Conservation (phyloP, 2,888 invertebrate species). For the Muscina levida region DNA sequence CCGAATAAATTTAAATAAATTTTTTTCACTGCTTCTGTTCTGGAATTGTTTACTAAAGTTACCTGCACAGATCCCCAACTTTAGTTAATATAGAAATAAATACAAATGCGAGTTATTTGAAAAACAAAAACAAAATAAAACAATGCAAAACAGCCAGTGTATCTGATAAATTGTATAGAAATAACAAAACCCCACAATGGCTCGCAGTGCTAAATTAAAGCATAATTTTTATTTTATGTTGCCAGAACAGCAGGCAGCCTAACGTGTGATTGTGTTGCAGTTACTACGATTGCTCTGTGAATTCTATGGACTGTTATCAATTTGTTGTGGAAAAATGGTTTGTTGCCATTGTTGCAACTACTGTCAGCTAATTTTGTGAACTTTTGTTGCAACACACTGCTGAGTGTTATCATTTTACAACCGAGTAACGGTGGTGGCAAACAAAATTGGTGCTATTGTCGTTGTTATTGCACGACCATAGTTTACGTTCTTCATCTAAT, state of each 20-base stretch:
- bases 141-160: no score
- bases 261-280: background rate
- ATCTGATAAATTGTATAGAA: conserved; percentile 15
- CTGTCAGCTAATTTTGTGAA: conserved; percentile 53
- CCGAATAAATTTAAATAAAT: background rate
- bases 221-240: conserved; percentile 43
- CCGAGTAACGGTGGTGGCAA: conserved; percentile 12
- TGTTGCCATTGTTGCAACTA: background rate
- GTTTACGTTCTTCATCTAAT: conserved; percentile 13
- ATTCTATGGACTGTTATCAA: background rate
- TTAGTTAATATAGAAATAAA: conserved; percentile 40
- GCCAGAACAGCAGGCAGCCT: background rate
- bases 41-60: conserved; percentile 37
- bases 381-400: no score
- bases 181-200: background rate
- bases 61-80: conserved; percentile 23
- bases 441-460: background rate
- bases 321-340: conserved; percentile 24
- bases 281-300: no score
- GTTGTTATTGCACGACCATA: background rate
- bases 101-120: conserved; percentile 5
- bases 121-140: no score
- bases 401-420: conserved; percentile 50
- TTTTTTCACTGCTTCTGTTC: conserved; percentile 13
- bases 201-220: conserved; percentile 34